Evolutionary conservation across 2,113 vertebrate species (phyloP).

Genomic region (Carassius auratus): DNA sequence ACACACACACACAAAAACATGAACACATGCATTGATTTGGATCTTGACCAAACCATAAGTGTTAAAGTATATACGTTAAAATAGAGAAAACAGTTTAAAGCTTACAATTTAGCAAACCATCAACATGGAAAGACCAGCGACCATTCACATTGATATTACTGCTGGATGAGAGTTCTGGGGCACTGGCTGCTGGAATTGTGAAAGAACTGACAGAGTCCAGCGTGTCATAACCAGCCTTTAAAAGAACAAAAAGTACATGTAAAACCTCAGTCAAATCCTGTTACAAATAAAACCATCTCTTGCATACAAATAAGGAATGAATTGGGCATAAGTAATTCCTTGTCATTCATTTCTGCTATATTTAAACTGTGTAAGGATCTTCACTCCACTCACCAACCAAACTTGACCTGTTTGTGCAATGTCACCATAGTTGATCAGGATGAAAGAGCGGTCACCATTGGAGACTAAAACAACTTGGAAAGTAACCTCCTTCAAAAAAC

Average conservation of each 20-base stretch:
- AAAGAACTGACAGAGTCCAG: neutral
- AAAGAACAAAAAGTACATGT: neutral
- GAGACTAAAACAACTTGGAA: neutral
- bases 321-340: neutral
- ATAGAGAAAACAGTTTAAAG: neutral
- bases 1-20: neutral
- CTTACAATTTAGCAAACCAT: neutral
- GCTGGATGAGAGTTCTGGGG: neutral
- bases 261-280: neutral
- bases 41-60: neutral
- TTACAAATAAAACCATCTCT: neutral
- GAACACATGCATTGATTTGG: neutral
- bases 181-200: neutral
- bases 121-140: neutral
- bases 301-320: neutral
- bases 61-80: neutral
- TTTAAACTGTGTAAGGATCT: too few species aligned
- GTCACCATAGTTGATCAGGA: neutral
- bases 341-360: too few species aligned
- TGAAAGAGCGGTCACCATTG: neutral
- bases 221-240: conserved; percentile 9
- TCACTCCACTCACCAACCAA: too few species aligned
- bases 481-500: neutral
- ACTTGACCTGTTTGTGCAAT: too few species aligned
- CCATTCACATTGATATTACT: neutral